Evolutionary conservation across 2,797 vertebrate genomes (phyloP), one percentile per base, ranked within the genome.

Genomic region (Serranus cabrilla): DNA sequence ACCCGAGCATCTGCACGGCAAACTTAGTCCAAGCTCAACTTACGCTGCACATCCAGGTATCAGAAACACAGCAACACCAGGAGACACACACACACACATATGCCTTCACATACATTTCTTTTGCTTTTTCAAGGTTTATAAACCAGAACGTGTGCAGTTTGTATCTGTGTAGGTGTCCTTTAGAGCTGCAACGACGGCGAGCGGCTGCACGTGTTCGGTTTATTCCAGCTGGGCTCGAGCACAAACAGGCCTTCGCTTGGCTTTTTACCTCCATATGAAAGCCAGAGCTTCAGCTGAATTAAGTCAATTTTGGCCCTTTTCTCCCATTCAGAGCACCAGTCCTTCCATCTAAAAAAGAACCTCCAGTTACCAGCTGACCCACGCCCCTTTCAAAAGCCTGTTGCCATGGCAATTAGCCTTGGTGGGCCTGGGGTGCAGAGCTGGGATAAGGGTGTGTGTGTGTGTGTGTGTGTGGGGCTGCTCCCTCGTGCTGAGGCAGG

Each of bases 361-460:
- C 49, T 79, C 65, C 72, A 77, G 71, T 81, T 60, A 82, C 64
- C 78, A 87, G 73, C 77, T 87, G 85, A 89, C 84, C 84, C 79
- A 78, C 50, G 14, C 52, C 76, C 78, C 61, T 80, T 85, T 85
- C 78, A 76, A 67, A 72, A 71, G 62, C 51, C 63, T 50, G 85
- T 89, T 91, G 83, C 89, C 85, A 91, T 88, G 81, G 88, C 83
- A 84, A 91, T 91, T 87, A 87, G 78, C 84, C 78, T 85, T 69
- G 56, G 52, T 9, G 37, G 76, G 64, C 67, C 77, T 46, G 42
- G 68, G 71, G 58, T 85, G 74, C 58, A 58, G 67, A 55, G 57
- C 76, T 56, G 63, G 61, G 68, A 66, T 77, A 40, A 61, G 51
- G 43, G 21, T 58, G 55, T 46, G 73, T 60, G 58, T 54, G 37